Percentiles rank a stretch among this genome's conserved stretches.
phyloP scores from a whole-genome alignment of 2,888 invertebrate genomes.

The Hoplodrina ambigua region DNA sequence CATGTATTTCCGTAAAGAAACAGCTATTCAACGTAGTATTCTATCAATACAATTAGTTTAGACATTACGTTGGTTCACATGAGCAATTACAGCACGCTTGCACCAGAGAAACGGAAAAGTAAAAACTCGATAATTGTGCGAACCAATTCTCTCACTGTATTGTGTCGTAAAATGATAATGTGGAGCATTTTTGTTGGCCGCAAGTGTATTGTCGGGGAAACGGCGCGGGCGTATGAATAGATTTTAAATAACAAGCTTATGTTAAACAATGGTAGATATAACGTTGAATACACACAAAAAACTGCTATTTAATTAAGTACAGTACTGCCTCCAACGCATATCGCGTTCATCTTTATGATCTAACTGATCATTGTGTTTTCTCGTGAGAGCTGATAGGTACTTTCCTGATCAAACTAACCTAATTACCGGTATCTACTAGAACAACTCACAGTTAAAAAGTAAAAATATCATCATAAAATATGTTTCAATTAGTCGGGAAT shows the following conservation, averaged over 20 bases:
- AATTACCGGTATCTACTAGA: background rate
- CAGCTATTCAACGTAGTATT: conserved; percentile 32
- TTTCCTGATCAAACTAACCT: background rate
- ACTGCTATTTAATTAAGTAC: conserved; percentile 28
- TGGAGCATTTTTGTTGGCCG: conserved; percentile 72
- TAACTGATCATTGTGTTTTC: conserved; percentile 17
- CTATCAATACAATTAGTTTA: conserved; percentile 48
- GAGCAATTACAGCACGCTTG: conserved; percentile 76
- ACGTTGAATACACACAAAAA: conserved; percentile 11
- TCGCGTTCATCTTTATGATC: conserved; percentile 30
- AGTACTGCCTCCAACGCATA: background rate
- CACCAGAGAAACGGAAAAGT: conserved; percentile 74
- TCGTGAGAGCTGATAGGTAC: conserved; percentile 16
- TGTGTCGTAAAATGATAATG: conserved; percentile 72
- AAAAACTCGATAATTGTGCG: conserved; percentile 79
- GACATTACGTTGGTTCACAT: conserved; percentile 74
- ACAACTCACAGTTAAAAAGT: too few relatives aligned
- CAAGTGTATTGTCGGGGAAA: conserved; percentile 60
- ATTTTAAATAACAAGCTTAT: conserved; percentile 45
- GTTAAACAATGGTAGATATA: conserved; percentile 48
- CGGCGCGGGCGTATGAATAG: conserved; percentile 2
- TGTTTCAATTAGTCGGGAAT: background rate
- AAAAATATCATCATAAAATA: background rate
- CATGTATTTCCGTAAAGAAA: conserved; percentile 61
- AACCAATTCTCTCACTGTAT: conserved; percentile 73